phyloP scores from a whole-genome alignment of 2,113 vertebrate genomes.

The Aspidoscelis tigris region DNA sequence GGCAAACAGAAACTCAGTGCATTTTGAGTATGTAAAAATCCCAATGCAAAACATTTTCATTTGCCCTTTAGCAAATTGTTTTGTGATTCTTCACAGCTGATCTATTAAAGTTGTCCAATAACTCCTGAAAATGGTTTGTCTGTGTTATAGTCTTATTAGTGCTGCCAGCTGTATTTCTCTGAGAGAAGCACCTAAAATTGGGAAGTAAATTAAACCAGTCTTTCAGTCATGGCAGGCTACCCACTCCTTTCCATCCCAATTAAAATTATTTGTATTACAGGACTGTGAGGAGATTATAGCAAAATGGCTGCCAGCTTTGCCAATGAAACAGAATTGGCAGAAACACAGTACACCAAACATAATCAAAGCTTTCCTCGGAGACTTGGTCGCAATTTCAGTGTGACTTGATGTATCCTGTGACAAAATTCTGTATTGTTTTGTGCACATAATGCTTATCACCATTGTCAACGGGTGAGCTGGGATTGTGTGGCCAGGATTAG shows the following conservation, averaged over 20 bases:
- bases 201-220: constrained; percentile 9
- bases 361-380: neutral
- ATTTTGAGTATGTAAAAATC: neutral
- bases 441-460: neutral
- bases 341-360: neutral
- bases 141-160: neutral
- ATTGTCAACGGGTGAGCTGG: too few species aligned
- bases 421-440: neutral
- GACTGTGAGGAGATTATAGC: neutral
- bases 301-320: neutral
- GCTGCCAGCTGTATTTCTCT: neutral
- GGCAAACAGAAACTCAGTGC: neutral
- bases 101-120: neutral
- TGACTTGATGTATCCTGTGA: neutral
- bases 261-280: neutral
- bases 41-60: neutral
- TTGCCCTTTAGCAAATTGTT: neutral
- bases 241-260: neutral
- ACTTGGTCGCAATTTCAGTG: neutral
- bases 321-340: neutral
- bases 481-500: too few species aligned
- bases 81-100: neutral
- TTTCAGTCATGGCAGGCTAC: constrained; percentile 1
- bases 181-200: neutral
- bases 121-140: neutral